Evolutionary conservation across 2,888 invertebrate genomes (phyloP), one percentile per base, ranked within the genome.

Genomic region (Andrena dorsata): DNA sequence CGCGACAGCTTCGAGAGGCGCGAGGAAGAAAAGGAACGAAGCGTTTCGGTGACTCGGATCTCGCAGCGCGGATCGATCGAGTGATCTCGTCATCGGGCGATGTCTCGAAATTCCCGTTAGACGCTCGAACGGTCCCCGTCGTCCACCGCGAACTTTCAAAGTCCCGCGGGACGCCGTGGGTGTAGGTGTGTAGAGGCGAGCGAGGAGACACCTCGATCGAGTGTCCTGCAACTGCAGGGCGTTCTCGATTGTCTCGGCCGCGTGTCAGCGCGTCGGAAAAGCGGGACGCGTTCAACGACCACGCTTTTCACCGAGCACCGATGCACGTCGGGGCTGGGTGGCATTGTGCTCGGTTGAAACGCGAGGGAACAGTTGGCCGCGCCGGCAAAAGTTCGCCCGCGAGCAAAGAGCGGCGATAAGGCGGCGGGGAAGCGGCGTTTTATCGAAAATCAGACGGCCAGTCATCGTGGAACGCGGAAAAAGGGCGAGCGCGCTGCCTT

Each of bases 41-140:
- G 63, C 79, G 70, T 78, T 78, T 86, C 82, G 65, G 41, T 82
- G 77, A 86, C 86, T 88, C 86, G 85, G 16, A 41, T 13, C 85
- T 84, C 82, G 81, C 47, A 30, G 56, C n/a, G 35, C 78, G 66
- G 84, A 86, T 89, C 82, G 72, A 89, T 86, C 84, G 78, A 84
- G 79, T 41, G 87, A 87, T 89, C 85, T 80, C 78, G 85, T 83
- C 87, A 85, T 87, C 85, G 87, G 84, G 82, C 80, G 89, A 75
- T 88, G 86, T 83, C 80, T 86, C 66, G 85, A 79, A 79, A 83
- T 90, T 90, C 88, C 90, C 88, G 90, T 90, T 91, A 91, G 78
- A 63, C 71, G 82, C 49, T 73, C 20, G 58, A 51, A 41, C 16
- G 26, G 16, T 16, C 41, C 1, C 1, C 56, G 4, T 26, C 56